phyloP scores from a whole-genome alignment of 2,888 invertebrate species.

The Drosophila helvetica region DNA sequence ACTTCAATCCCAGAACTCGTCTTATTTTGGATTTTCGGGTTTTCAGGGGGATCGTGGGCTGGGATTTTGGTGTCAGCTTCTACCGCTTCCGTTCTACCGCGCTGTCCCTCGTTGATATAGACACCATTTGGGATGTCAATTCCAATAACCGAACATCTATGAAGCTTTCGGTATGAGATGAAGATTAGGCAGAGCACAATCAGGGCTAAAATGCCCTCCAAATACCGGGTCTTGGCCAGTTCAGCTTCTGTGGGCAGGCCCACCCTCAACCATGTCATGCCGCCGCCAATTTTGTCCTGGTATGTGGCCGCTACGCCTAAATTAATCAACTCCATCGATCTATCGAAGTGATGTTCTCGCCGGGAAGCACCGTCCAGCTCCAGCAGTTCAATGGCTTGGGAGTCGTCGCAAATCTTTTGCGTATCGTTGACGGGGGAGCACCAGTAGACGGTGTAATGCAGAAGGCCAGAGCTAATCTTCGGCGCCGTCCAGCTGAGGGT shows the following conservation, averaged over 20 bases:
- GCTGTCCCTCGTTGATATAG: neutral
- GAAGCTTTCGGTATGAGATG: neutral
- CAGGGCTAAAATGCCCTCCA: conserved; percentile 22
- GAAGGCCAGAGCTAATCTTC: neutral
- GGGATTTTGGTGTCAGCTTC: neutral
- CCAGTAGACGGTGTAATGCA: conserved; percentile 42
- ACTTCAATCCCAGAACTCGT: neutral
- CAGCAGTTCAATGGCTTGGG: neutral
- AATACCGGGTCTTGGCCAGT: neutral
- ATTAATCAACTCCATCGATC: neutral
- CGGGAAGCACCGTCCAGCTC: fast-evolving
- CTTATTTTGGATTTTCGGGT: neutral
- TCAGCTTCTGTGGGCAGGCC: neutral
- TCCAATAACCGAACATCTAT: conserved; percentile 14
- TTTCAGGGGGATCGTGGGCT: neutral
- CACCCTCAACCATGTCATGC: conserved; percentile 36
- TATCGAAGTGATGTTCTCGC: neutral
- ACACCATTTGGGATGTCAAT: conserved; percentile 38
- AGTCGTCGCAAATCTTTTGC: conserved; percentile 15
- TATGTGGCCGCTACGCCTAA: conserved; percentile 46
- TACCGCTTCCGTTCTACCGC: neutral
- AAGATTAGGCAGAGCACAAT: conserved; percentile 16
- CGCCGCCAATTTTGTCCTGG: conserved; percentile 10
- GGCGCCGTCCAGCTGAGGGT: conserved; percentile 30
- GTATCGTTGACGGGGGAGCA: conserved; percentile 14